Percentiles rank a stretch among this genome's conserved stretches.
Conservation (phyloP, 2,888 invertebrate genomes). For the Cheilosia soror region DNA sequence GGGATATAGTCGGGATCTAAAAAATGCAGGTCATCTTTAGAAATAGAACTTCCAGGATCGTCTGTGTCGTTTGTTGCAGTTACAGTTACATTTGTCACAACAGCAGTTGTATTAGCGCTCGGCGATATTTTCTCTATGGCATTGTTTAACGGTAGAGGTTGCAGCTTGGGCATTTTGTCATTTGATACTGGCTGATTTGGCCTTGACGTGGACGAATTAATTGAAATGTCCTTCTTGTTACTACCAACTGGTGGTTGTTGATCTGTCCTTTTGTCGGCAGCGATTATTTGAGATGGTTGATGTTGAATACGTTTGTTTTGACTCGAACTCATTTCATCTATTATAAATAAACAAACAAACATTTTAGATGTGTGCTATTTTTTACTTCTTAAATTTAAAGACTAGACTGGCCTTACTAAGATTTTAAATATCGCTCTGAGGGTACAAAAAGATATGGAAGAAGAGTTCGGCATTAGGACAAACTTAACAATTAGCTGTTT, state of each 20-base stretch:
- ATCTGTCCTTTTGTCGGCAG: neutral
- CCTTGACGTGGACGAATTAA: neutral
- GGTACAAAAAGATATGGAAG: no score
- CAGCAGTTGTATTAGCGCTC: neutral
- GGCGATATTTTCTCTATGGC: neutral
- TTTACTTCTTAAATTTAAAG: no score
- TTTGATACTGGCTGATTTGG: neutral
- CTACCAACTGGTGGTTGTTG: neutral
- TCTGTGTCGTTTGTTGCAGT: neutral
- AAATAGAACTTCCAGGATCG: no score
- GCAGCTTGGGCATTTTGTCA: neutral
- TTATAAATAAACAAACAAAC: neutral
- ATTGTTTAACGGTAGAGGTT: neutral
- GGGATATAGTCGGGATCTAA: neutral
- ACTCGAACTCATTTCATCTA: slow-evolving; percentile 1
- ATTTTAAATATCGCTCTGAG: no score
- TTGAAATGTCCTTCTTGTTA: slow-evolving; percentile 11
- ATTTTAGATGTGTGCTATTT: neutral
- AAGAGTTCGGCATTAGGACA: no score
- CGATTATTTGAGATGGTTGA: neutral
- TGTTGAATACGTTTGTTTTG: neutral
- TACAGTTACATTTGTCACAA: neutral
- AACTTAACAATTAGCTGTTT: no score
- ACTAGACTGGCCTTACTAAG: no score
- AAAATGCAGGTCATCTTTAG: neutral